Conservation (phyloP, 2,113 vertebrate genomes). For the Lamprotornis superbus region DNA sequence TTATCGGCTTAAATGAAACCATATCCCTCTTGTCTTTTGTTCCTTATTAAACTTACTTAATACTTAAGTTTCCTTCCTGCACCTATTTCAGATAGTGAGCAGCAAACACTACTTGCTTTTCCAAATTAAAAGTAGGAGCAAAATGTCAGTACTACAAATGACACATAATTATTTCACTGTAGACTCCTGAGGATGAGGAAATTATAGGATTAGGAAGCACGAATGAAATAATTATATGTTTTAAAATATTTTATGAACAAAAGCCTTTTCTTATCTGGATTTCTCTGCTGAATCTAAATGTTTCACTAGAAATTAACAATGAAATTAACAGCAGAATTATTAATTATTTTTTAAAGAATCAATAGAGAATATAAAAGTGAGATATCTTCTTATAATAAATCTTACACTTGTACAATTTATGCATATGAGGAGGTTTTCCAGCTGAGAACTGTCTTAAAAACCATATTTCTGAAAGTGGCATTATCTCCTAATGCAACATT, state of each 20-base stretch:
- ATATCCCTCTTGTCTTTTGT: background rate
- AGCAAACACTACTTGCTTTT: background rate
- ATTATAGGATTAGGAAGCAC: slow-evolving; percentile 1
- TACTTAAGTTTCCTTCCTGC: background rate
- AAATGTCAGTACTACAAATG: slow-evolving; percentile 18
- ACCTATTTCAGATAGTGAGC: background rate
- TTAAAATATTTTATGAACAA: slow-evolving; percentile 18
- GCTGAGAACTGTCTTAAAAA: background rate
- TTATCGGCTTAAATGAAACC: background rate
- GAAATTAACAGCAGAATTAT: background rate
- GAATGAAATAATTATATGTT: slow-evolving; percentile 8
- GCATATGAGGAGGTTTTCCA: background rate
- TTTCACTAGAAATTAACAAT: background rate
- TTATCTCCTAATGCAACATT: background rate
- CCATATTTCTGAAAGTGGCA: background rate
- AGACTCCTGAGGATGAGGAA: background rate
- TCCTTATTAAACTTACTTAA: background rate
- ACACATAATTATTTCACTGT: slow-evolving; percentile 13
- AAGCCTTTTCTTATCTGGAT: background rate
- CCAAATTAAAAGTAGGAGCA: background rate
- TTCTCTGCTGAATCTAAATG: background rate
- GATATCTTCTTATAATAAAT: background rate
- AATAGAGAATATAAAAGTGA: background rate
- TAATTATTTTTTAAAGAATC: background rate
- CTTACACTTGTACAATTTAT: background rate